A percentile compares a stretch with the other conserved stretches of the same genome.
Conservation (phyloP, 2,888 invertebrate genomes). For the Caradrina kadenii region DNA sequence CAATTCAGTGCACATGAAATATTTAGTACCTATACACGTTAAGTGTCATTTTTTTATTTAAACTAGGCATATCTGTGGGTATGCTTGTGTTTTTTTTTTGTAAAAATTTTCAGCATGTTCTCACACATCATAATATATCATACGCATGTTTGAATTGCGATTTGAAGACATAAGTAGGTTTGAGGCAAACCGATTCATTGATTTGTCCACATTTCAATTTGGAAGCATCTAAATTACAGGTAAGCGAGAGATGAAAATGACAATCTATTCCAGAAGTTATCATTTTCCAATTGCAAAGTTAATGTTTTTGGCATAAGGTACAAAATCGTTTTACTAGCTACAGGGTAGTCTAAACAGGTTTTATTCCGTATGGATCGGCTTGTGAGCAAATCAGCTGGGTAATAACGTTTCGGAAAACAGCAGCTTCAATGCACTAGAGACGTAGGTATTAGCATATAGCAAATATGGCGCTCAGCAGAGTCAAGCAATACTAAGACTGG, state of each 20-base stretch:
- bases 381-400: constrained; percentile 49
- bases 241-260: constrained; percentile 28
- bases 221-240: constrained; percentile 19
- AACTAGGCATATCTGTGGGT: constrained; percentile 35
- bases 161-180: not conserved
- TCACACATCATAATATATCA: not conserved
- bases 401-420: constrained; percentile 55
- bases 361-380: constrained; percentile 34
- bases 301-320: constrained; percentile 26
- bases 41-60: constrained; percentile 55
- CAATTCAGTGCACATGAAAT: constrained; percentile 77
- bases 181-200: constrained; percentile 15
- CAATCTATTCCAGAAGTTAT: constrained; percentile 15
- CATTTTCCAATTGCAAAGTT: constrained; percentile 26
- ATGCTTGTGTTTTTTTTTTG: constrained; percentile 16
- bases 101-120: not conserved
- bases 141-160: not conserved
- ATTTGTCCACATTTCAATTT: constrained; percentile 37
- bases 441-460: constrained; percentile 41
- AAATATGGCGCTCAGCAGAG: constrained; percentile 9
- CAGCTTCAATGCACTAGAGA: constrained; percentile 33
- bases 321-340: constrained; percentile 22
- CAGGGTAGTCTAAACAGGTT: constrained; percentile 27
- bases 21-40: constrained; percentile 68
- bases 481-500: not conserved